These are phyloP conservation scores for Fragum whitleyi DNA, from an alignment of 2,888 invertebrate species.

Conservation along the genomic window DNA sequence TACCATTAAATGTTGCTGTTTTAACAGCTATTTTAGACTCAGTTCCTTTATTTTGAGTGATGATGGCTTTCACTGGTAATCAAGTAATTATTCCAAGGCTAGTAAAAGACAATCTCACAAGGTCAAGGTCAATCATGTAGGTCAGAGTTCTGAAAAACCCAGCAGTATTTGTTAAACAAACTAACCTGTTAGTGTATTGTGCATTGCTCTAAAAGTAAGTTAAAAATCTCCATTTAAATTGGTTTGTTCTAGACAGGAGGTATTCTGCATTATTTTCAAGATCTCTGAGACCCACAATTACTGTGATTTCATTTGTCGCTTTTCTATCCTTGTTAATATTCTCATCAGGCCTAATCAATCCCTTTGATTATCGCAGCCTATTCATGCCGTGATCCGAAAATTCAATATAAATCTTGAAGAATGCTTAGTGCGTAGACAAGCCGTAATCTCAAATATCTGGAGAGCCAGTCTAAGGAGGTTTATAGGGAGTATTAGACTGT, in stretches of 20 bases:
- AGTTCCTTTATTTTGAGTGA: no score
- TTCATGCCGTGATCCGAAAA: conserved; percentile 21
- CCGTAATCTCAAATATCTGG: conserved; percentile 12
- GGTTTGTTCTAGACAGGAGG: not conserved
- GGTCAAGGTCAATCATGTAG: no score
- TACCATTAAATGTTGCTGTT: no score
- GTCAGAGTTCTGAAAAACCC: no score
- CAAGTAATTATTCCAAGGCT: no score
- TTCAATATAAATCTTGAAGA: conserved; percentile 25
- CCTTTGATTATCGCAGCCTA: conserved; percentile 22
- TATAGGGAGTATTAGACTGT: not conserved
- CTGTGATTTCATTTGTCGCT: conserved; percentile 19
- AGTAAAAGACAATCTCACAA: no score
- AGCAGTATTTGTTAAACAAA: not conserved
- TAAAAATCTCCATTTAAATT: no score
- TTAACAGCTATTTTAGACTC: no score
- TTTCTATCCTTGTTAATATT: conserved; percentile 22
- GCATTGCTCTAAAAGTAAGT: no score
- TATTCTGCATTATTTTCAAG: not conserved
- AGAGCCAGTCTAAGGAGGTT: not conserved
- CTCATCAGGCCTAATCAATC: conserved; percentile 29
- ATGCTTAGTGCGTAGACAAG: conserved; percentile 2
- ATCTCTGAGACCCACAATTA: not conserved
- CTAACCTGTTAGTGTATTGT: not conserved
- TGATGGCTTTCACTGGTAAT: no score